Conservation (phyloP, 2,797 vertebrate genomes). For the Stomatorhinus walkeri region DNA sequence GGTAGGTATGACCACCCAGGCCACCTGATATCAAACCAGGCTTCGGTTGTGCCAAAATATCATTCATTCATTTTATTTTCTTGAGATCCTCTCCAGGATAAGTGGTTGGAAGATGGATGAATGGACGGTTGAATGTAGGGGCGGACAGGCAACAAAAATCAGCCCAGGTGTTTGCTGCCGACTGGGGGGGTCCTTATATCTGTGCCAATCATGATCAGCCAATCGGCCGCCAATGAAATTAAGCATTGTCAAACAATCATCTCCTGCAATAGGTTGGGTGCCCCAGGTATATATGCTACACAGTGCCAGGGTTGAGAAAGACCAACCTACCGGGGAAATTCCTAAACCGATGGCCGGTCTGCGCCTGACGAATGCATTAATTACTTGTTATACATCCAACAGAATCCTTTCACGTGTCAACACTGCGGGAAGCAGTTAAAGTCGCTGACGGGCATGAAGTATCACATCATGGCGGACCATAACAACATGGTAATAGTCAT, state of each 20-base stretch:
- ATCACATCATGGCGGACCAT: conserved; percentile 93
- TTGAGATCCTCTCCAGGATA: neutral
- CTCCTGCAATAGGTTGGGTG: neutral
- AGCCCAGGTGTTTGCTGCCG: neutral
- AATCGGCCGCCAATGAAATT: neutral
- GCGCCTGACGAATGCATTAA: neutral
- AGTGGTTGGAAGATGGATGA: neutral
- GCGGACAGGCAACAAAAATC: neutral
- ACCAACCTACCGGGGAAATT: neutral
- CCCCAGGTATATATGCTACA: neutral
- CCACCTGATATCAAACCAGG: neutral
- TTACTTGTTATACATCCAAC: conserved; percentile 26
- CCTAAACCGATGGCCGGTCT: neutral
- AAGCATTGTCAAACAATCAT: neutral
- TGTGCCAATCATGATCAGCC: neutral
- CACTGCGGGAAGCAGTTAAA: conserved; percentile 89
- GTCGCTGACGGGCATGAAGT: conserved; percentile 89
- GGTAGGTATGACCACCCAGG: conserved; percentile 43
- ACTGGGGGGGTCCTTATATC: neutral
- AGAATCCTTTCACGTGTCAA: conserved; percentile 82
- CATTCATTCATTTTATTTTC: neutral
- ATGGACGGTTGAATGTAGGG: neutral
- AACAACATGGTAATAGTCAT: conserved; percentile 71
- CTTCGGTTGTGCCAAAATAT: neutral
- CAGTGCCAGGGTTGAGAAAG: neutral